Percentiles rank a stretch among this genome's conserved stretches.
Evolutionary conservation across 2,888 invertebrate genomes (phyloP).

Genomic region (Rhyacophila evoluta): DNA sequence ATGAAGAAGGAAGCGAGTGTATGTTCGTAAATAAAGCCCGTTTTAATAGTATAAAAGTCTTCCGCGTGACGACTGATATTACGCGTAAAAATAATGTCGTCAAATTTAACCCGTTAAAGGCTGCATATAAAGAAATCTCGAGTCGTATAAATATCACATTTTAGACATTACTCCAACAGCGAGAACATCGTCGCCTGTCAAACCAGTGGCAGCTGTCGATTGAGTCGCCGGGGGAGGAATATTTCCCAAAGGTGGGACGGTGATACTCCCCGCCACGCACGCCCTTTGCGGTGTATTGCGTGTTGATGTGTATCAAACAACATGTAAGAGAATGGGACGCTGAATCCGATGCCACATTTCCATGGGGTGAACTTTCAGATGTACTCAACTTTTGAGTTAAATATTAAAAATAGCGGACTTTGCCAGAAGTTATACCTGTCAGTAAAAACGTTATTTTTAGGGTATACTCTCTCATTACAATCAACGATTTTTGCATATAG

Average conservation of each 20-base stretch:
- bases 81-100: no score
- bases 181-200: neutral
- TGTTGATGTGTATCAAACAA: conserved; percentile 19
- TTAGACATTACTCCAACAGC: neutral
- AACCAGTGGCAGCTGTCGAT: conserved; percentile 17
- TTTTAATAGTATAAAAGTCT: no score
- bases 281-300: conserved; percentile 24
- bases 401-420: neutral
- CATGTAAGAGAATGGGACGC: conserved; percentile 22
- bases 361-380: neutral
- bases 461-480: no score
- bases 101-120: neutral
- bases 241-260: conserved; percentile 14
- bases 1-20: no score
- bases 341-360: conserved; percentile 13
- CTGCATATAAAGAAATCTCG: neutral
- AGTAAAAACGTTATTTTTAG: neutral
- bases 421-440: neutral
- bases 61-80: no score
- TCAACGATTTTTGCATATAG: no score
- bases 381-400: neutral
- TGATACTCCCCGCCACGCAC: conserved; percentile 11
- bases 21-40: no score
- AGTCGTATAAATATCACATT: neutral
- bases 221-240: neutral